Percentiles rank a stretch among this genome's conserved stretches.
Evolutionary conservation across 2,797 vertebrate genomes (phyloP).

Genomic region (Miichthys miiuy): DNA sequence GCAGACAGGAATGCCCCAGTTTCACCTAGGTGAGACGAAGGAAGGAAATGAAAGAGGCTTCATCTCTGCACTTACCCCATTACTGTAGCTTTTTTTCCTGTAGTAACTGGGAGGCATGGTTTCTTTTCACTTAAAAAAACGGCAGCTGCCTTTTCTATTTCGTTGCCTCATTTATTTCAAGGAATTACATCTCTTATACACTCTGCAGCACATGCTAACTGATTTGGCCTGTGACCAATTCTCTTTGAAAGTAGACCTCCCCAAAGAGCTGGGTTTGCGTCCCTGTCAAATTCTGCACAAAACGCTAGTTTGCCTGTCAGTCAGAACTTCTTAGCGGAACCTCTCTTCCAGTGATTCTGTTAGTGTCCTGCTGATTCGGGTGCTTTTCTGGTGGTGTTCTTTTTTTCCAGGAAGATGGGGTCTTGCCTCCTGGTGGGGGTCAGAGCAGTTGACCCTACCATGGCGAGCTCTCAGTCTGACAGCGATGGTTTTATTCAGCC

Average conservation of each 20-base stretch:
- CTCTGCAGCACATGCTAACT: slow-evolving; percentile 26
- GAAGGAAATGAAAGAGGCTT: slow-evolving; percentile 30
- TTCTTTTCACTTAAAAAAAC: slow-evolving; percentile 28
- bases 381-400: slow-evolving; percentile 37
- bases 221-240: slow-evolving; percentile 36
- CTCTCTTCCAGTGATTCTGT: slow-evolving; percentile 42
- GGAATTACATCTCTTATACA: background rate
- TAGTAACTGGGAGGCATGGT: slow-evolving; percentile 2
- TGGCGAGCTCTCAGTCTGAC: slow-evolving; percentile 62
- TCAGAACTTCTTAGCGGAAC: slow-evolving; percentile 56
- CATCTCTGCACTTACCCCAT: background rate
- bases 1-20: slow-evolving; percentile 53
- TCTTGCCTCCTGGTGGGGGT: slow-evolving; percentile 62
- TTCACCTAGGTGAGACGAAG: slow-evolving; percentile 47
- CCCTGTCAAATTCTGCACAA: slow-evolving; percentile 64
- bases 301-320: slow-evolving; percentile 59
- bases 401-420: slow-evolving; percentile 60
- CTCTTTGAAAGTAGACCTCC: slow-evolving; percentile 48
- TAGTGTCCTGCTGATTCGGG: slow-evolving; percentile 62
- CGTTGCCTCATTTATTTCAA: background rate
- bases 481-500: slow-evolving; percentile 73
- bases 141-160: slow-evolving; percentile 5
- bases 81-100: background rate
- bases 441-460: slow-evolving; percentile 71
- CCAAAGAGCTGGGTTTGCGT: slow-evolving; percentile 55